phyloP scores from a whole-genome alignment of 37 sponge, comb jelly and placozoan species.

The Mnemiopsis leidyi region DNA sequence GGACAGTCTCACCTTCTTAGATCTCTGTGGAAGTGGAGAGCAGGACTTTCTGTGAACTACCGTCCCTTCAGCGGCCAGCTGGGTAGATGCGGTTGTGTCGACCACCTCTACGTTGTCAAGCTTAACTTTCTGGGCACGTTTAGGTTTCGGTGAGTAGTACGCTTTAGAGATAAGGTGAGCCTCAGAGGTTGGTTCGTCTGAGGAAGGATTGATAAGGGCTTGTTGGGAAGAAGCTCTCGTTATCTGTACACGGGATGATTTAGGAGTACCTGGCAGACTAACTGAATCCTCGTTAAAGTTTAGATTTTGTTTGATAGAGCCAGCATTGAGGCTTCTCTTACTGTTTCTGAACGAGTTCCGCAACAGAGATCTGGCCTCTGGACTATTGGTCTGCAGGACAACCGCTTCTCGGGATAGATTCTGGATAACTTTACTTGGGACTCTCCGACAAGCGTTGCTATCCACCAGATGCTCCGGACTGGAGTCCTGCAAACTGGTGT shows the following conservation, averaged over 20 bases:
- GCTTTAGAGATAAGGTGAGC: slow-evolving; percentile 15
- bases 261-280: background rate
- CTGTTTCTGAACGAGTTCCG: background rate
- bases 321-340: background rate
- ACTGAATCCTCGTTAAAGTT: background rate
- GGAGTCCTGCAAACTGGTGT: background rate
- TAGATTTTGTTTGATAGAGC: background rate
- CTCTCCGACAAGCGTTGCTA: background rate
- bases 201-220: background rate
- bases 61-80: background rate
- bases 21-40: slow-evolving; percentile 23
- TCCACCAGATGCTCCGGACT: background rate
- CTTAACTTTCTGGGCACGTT: slow-evolving; percentile 42
- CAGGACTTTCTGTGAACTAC: background rate
- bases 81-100: background rate
- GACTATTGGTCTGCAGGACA: slow-evolving; percentile 32
- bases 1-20: slow-evolving; percentile 22
- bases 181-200: background rate
- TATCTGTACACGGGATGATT: background rate
- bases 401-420: slow-evolving; percentile 20
- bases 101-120: background rate
- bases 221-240: slow-evolving; percentile 2
- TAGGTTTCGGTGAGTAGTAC: slow-evolving; percentile 35
- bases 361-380: background rate
- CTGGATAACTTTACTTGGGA: background rate